Evolutionary conservation across 2,113 vertebrate species (phyloP).

Genomic region (Festucalex cinctus): DNA sequence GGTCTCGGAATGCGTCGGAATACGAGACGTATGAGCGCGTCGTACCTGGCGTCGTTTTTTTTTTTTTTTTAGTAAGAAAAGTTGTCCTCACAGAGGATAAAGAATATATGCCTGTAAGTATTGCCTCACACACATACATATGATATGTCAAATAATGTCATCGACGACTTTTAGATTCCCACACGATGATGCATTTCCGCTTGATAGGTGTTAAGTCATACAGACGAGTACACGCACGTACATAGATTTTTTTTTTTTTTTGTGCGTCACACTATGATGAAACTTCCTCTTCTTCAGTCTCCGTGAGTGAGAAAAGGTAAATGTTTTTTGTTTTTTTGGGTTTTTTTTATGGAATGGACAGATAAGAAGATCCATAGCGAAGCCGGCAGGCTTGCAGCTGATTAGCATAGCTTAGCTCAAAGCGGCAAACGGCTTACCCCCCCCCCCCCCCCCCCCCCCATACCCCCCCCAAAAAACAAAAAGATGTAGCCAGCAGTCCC

Average conservation of each 20-base stretch:
- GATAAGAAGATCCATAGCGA: slow-evolving; percentile 5
- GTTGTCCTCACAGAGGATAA: background rate
- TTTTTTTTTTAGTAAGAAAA: no score
- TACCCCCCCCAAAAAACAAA: background rate
- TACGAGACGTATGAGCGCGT: slow-evolving; percentile 33
- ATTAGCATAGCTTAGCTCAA: slow-evolving; percentile 14
- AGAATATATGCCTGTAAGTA: background rate
- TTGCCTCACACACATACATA: no score
- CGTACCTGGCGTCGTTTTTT: slow-evolving; percentile 27
- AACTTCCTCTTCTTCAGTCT: background rate
- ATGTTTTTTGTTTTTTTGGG: background rate
- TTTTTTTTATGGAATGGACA: background rate
- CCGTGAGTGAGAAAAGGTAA: background rate
- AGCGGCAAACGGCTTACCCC: slow-evolving; percentile 3
- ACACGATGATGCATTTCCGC: background rate
- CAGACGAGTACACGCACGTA: background rate
- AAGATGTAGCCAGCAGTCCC: slow-evolving; percentile 6
- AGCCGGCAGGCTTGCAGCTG: background rate
- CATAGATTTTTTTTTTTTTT: no score
- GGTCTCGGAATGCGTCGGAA: slow-evolving; percentile 31
- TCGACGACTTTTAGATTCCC: background rate
- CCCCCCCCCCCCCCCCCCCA: background rate
- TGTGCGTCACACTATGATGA: background rate
- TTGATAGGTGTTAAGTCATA: background rate
- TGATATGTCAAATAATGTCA: no score